These are phyloP conservation scores for Lamprotornis superbus DNA, from an alignment of 2,113 vertebrate species.

Conservation along the genomic window DNA sequence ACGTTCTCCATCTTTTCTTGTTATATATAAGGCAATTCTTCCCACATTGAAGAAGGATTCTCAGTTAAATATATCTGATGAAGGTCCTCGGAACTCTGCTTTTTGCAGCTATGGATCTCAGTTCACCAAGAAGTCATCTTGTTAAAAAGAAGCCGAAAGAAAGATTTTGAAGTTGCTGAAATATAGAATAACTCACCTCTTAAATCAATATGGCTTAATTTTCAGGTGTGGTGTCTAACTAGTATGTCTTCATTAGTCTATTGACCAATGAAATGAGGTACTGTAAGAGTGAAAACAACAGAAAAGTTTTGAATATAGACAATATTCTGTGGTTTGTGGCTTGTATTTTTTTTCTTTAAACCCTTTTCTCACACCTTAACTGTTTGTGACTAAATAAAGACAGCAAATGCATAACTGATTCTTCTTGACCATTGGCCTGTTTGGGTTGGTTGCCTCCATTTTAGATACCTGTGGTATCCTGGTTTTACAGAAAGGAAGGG, in stretches of 20 bases:
- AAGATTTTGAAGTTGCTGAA: background rate
- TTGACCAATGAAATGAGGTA: background rate
- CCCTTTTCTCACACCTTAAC: background rate
- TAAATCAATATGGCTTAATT: background rate
- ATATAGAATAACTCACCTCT: background rate
- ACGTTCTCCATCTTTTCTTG: background rate
- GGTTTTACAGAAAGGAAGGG: background rate
- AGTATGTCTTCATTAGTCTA: background rate
- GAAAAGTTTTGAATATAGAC: background rate
- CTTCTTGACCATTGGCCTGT: background rate
- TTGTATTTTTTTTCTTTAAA: background rate
- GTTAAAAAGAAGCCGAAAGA: background rate
- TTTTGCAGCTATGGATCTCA: fast-evolving
- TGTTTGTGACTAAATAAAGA: background rate
- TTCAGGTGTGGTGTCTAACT: background rate
- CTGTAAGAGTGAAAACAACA: background rate
- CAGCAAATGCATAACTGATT: background rate
- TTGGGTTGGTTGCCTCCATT: background rate
- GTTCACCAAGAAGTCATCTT: background rate
- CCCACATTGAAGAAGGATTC: background rate
- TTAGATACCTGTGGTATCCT: background rate
- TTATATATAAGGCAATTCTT: background rate
- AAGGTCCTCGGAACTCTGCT: background rate
- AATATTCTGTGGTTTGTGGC: background rate
- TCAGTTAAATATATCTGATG: background rate